phyloP scores from a whole-genome alignment of 2,797 vertebrate species.

The Clarias platycephalus region DNA sequence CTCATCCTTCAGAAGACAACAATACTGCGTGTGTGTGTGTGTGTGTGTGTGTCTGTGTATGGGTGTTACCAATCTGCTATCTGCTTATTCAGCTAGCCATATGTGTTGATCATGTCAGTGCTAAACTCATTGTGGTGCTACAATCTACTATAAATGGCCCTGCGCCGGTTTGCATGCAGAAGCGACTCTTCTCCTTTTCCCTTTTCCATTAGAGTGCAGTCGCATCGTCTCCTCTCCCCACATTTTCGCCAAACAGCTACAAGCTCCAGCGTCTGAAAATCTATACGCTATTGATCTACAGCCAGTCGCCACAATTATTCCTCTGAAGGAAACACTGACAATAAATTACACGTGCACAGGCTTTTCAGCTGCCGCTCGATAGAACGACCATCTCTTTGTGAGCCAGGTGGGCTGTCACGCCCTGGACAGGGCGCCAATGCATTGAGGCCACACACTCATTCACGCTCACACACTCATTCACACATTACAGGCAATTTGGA shows the following conservation, averaged over 20 bases:
- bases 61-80: conserved; percentile 8
- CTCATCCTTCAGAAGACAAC: background rate
- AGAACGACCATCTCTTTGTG: conserved; percentile 55
- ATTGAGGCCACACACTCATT: too few relatives aligned
- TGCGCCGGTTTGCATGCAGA: conserved; percentile 32
- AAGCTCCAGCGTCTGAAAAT: conserved; percentile 90
- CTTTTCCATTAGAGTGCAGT: conserved; percentile 89
- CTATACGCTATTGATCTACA: conserved; percentile 87
- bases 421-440: too few relatives aligned
- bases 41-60: conserved; percentile 9
- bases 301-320: conserved; percentile 92
- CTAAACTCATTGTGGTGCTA: conserved; percentile 37
- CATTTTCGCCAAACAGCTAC: conserved; percentile 87
- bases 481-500: too few relatives aligned
- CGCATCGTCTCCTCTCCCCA: conserved; percentile 84
- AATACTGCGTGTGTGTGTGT: background rate
- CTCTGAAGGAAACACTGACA: conserved; percentile 90
- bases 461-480: too few relatives aligned
- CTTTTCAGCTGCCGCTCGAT: conserved; percentile 90
- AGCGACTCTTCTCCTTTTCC: conserved; percentile 60
- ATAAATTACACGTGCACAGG: conserved; percentile 88
- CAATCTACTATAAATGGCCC: conserved; percentile 31
- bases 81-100: conserved; percentile 28
- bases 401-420: conserved; percentile 47
- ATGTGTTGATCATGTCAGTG: conserved; percentile 38